These are phyloP conservation scores for Notospermus geniculatus DNA, from an alignment of 1,140 invertebrate species.

Conservation along the genomic window DNA sequence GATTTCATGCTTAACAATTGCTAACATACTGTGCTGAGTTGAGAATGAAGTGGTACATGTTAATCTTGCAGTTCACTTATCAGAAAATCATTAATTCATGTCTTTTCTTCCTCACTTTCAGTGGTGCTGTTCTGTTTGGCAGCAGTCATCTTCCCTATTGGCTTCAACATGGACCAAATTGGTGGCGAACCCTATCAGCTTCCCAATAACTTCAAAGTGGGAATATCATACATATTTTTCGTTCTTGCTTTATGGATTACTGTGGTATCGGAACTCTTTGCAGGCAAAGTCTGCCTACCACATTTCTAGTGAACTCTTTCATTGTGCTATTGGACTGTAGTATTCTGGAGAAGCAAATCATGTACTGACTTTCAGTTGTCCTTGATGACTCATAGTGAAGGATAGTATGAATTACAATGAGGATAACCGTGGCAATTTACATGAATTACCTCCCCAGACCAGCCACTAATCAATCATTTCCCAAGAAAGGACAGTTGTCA, in stretches of 20 bases:
- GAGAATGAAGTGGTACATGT: background rate
- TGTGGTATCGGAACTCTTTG: conserved; percentile 92
- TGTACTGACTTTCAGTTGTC: too few relatives aligned
- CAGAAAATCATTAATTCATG: background rate
- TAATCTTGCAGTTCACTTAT: background rate
- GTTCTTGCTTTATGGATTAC: conserved; percentile 93
- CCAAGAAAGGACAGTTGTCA: too few relatives aligned
- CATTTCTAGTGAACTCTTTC: too few relatives aligned
- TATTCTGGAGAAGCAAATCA: too few relatives aligned
- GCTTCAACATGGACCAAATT: conserved; percentile 92
- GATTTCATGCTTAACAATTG: background rate
- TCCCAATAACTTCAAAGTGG: conserved; percentile 92
- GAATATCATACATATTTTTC: conserved; percentile 93
- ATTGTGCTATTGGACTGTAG: too few relatives aligned
- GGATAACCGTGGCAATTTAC: too few relatives aligned
- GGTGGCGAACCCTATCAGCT: conserved; percentile 93
- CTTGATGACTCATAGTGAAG: too few relatives aligned
- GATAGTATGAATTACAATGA: too few relatives aligned
- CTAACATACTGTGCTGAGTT: background rate
- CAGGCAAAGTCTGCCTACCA: conserved; percentile 94
- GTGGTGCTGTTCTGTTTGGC: conserved; percentile 94
- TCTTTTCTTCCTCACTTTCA: conserved; percentile 59
- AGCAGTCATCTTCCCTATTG: conserved; percentile 93
- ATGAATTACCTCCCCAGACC: too few relatives aligned
- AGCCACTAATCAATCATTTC: too few relatives aligned